phyloP scores from a whole-genome alignment of 2,797 vertebrate species.

The Buphagus erythrorhynchus region DNA sequence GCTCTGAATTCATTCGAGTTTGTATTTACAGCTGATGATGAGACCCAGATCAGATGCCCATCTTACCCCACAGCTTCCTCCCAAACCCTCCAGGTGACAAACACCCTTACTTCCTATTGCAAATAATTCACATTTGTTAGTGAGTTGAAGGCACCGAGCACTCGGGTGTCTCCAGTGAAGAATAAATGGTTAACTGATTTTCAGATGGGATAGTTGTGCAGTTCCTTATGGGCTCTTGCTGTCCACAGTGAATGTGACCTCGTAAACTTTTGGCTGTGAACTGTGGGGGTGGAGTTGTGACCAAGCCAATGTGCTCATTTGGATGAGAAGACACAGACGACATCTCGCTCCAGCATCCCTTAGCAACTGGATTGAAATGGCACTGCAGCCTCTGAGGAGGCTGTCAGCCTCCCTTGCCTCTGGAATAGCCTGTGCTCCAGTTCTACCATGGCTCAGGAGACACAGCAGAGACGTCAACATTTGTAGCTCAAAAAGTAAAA shows the following conservation, averaged over 20 bases:
- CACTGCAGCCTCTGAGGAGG: not conserved
- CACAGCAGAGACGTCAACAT: not conserved
- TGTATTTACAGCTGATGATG: not conserved
- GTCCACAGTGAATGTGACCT: not conserved
- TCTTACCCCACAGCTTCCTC: not conserved
- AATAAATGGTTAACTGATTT: not conserved
- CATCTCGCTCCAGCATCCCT: conserved; percentile 44
- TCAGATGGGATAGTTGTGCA: not conserved
- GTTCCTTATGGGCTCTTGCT: accelerated
- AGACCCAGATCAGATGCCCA: not conserved
- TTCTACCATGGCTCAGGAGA: not conserved
- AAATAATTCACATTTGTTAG: not conserved
- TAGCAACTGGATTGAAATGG: conserved; percentile 1
- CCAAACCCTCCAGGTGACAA: not conserved
- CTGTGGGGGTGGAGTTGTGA: conserved; percentile 13
- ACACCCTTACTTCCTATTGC: not conserved
- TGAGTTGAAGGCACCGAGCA: not conserved
- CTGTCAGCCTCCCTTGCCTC: not conserved
- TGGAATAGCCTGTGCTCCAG: not conserved
- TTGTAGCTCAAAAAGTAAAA: not conserved
- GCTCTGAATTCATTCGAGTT: not conserved
- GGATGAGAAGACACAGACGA: not conserved
- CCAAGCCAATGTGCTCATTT: conserved; percentile 9
- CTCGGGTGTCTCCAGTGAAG: not conserved
- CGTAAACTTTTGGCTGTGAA: conserved; percentile 18